These are phyloP conservation scores for Sciurus carolinensis DNA, from an alignment of 2,797 vertebrate genomes.

Conservation along the genomic window DNA sequence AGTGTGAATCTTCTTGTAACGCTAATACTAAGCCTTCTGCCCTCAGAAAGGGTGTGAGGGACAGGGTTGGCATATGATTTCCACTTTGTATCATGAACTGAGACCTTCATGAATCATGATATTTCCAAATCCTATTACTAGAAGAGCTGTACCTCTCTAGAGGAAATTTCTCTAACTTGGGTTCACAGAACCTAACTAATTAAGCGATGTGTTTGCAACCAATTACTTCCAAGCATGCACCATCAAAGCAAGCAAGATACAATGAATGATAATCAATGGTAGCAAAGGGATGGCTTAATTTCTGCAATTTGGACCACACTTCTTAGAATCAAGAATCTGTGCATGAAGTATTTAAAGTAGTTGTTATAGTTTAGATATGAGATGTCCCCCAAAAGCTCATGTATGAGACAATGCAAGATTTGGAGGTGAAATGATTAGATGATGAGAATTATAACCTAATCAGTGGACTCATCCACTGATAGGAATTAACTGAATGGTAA, in stretches of 20 bases:
- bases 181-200: not conserved
- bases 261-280: not conserved
- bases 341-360: not conserved
- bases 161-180: not conserved
- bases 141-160: not conserved
- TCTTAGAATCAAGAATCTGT: not conserved
- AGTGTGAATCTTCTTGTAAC: not conserved
- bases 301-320: too few species aligned
- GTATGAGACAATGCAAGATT: too few species aligned
- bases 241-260: not conserved
- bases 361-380: not conserved
- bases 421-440: too few species aligned
- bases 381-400: too few species aligned
- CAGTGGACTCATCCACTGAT: too few species aligned
- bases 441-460: too few species aligned
- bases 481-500: too few species aligned
- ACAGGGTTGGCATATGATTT: not conserved
- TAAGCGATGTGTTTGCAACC: not conserved
- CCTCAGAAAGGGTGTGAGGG: not conserved
- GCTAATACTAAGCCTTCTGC: not conserved
- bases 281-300: not conserved
- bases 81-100: not conserved
- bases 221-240: not conserved
- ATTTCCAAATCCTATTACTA: not conserved
- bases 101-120: not conserved